These are phyloP conservation scores for Brachymystax lenok DNA, from an alignment of 2,797 vertebrate species.

Conservation along the genomic window DNA sequence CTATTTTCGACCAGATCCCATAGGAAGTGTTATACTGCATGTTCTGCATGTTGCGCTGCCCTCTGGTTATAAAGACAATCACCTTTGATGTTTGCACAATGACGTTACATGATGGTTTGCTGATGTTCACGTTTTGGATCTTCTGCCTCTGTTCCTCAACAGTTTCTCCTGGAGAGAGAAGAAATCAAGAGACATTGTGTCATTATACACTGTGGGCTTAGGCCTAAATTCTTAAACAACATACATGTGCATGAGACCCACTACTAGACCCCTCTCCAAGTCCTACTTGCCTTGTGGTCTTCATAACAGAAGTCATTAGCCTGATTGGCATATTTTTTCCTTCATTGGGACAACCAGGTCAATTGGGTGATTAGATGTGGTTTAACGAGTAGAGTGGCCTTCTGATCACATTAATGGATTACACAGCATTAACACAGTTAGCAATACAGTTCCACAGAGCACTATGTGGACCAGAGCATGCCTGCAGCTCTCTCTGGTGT, in stretches of 20 bases:
- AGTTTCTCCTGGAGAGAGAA: constrained; percentile 67
- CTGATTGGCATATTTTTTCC: constrained; percentile 17
- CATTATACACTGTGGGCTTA: background rate
- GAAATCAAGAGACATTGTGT: background rate
- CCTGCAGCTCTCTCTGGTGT: background rate
- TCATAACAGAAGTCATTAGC: constrained; percentile 36
- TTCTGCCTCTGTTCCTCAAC: constrained; percentile 66
- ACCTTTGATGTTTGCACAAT: constrained; percentile 72
- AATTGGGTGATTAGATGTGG: constrained; percentile 65
- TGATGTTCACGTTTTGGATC: constrained; percentile 44
- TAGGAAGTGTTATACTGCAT: background rate
- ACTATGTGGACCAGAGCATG: background rate
- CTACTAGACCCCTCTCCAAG: background rate
- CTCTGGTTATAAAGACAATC: constrained; percentile 20
- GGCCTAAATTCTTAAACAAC: too few relatives aligned
- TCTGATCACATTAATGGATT: constrained; percentile 67
- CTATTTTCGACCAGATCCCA: background rate
- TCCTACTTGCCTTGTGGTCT: background rate
- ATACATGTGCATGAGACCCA: background rate
- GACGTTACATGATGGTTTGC: constrained; percentile 67
- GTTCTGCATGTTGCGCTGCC: background rate
- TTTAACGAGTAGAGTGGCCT: constrained; percentile 62
- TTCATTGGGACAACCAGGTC: constrained; percentile 43
- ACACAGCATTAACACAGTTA: constrained; percentile 56
- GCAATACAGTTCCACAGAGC: constrained; percentile 15